Conservation (phyloP, 2,888 invertebrate genomes). For the Pandemis heparana region DNA sequence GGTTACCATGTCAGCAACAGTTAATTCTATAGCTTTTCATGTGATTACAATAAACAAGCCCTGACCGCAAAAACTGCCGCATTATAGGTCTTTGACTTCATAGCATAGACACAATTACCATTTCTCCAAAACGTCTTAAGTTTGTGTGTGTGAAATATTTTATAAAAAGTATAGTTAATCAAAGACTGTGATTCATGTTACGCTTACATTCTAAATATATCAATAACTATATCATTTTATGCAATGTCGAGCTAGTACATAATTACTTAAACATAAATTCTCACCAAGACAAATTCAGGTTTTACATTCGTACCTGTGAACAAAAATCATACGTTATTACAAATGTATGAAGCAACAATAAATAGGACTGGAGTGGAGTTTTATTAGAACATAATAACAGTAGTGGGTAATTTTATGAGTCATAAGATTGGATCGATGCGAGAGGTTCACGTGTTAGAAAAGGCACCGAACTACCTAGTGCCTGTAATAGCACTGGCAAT, state of each 20-base stretch:
- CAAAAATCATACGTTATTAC: conserved; percentile 35
- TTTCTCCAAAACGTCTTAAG: neutral
- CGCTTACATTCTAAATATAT: neutral
- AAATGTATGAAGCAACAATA: conserved; percentile 23
- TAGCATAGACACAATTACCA: neutral
- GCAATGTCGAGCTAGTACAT: conserved; percentile 20
- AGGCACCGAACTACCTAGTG: conserved; percentile 12
- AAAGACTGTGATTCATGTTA: conserved; percentile 21
- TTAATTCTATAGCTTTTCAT: conserved; percentile 56
- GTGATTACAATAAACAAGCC: conserved; percentile 49
- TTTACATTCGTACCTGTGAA: conserved; percentile 43
- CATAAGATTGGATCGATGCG: conserved; percentile 51
- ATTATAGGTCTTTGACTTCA: conserved; percentile 46
- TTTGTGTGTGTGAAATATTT: neutral
- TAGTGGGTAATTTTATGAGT: conserved; percentile 51
- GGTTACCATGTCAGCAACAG: conserved; percentile 61
- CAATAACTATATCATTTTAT: neutral
- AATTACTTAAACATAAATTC: conserved; percentile 8
- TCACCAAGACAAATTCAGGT: conserved; percentile 30
- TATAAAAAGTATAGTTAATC: conserved; percentile 3
- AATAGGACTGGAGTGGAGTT: conserved; percentile 23
- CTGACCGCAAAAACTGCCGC: conserved; percentile 50
- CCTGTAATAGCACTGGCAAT: conserved; percentile 26
- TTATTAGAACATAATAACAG: conserved; percentile 27
- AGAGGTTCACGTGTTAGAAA: conserved; percentile 13